phyloP scores from a whole-genome alignment of 1,140 invertebrate genomes.

The Temnothorax longispinosus region DNA sequence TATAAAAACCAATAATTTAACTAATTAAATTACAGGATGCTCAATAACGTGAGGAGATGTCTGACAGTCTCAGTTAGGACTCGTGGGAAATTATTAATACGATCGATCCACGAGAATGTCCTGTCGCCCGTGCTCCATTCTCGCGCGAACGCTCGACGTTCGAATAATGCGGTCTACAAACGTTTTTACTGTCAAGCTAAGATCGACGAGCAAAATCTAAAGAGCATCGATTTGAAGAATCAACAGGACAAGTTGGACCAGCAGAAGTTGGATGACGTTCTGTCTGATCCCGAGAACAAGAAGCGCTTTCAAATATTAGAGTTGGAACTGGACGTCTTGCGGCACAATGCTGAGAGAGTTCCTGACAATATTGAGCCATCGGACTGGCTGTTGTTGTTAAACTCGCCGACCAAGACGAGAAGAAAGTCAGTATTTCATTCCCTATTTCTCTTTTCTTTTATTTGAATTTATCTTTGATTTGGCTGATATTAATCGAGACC shows the following conservation, averaged over 20 bases:
- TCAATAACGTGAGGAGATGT: not conserved
- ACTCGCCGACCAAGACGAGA: not conserved
- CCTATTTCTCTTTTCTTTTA: not conserved
- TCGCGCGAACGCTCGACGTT: not conserved
- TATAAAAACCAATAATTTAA: not conserved
- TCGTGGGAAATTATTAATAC: not conserved
- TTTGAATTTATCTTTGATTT: not conserved
- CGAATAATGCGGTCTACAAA: not conserved
- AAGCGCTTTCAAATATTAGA: slow-evolving; percentile 11
- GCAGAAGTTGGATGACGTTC: not conserved
- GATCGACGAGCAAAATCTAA: not conserved
- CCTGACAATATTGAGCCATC: not conserved
- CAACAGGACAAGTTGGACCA: not conserved
- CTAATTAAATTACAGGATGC: slow-evolving; percentile 21
- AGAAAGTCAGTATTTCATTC: slow-evolving; percentile 52
- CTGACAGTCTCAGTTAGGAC: not conserved
- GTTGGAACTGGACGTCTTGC: slow-evolving; percentile 34
- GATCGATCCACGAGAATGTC: not conserved
- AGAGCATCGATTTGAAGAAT: not conserved
- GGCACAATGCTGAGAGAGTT: not conserved
- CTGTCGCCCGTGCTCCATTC: too few relatives aligned
- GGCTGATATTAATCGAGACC: not conserved
- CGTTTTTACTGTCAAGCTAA: not conserved
- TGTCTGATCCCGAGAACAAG: not conserved
- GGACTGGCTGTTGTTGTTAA: slow-evolving; percentile 42